phyloP scores from a whole-genome alignment of 2,797 vertebrate species.

The Lophotriccus pileatus region DNA sequence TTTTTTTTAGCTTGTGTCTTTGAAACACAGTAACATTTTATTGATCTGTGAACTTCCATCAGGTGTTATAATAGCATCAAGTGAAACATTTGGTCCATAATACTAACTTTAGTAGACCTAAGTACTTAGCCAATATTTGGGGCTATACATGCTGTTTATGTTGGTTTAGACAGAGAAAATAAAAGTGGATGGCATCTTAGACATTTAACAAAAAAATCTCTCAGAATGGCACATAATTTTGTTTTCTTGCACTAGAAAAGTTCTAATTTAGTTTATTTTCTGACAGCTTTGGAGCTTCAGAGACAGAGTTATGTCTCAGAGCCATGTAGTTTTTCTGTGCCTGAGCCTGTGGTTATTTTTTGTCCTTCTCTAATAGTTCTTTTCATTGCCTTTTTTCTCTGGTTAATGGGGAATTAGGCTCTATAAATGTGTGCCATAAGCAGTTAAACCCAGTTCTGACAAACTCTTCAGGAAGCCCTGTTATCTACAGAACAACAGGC shows the following conservation, averaged over 20 bases:
- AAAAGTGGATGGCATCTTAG: background rate
- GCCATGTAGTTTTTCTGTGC: background rate
- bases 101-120: background rate
- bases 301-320: background rate
- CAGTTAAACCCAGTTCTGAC: background rate
- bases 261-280: slow-evolving; percentile 18
- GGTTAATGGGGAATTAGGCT: background rate
- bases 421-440: background rate
- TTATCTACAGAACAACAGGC: background rate
- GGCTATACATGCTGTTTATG: background rate
- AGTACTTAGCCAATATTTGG: background rate
- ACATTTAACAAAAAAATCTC: background rate
- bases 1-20: background rate
- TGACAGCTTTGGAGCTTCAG: background rate
- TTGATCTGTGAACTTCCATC: background rate
- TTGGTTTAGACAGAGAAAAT: background rate
- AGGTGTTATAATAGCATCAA: background rate
- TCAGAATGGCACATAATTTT: background rate
- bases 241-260: background rate
- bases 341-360: background rate
- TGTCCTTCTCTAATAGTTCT: background rate
- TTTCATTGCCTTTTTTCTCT: background rate
- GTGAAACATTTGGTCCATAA: background rate
- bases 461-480: background rate
- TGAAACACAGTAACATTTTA: background rate